These are phyloP conservation scores for Acrocephalus kingi DNA, from an alignment of 2,113 vertebrate species.

Conservation along the genomic window DNA sequence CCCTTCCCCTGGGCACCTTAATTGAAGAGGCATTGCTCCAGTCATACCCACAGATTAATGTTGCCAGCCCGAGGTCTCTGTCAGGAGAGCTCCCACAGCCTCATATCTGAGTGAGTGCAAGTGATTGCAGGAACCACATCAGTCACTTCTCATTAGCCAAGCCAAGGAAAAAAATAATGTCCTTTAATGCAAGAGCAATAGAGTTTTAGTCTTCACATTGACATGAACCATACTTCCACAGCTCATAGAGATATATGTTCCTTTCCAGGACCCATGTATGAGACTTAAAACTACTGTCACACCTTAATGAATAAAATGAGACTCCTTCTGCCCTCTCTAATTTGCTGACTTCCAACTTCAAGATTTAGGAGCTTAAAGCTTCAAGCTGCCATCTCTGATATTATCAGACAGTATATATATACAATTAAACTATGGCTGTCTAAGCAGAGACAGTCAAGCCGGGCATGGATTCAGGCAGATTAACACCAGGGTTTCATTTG, in stretches of 20 bases:
- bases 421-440: background rate
- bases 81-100: background rate
- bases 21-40: background rate
- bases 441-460: background rate
- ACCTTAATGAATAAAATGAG: background rate
- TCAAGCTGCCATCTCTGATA: background rate
- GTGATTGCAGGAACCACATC: background rate
- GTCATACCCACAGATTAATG: background rate
- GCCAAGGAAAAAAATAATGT: background rate
- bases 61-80: background rate
- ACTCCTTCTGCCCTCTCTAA: background rate
- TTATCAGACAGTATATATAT: background rate
- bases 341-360: background rate
- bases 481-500: background rate
- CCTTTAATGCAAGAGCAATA: background rate
- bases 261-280: background rate
- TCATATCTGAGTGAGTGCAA: background rate
- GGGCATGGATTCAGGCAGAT: background rate
- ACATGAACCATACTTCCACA: background rate
- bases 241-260: background rate
- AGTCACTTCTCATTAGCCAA: background rate
- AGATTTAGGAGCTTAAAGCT: background rate
- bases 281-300: background rate
- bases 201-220: background rate
- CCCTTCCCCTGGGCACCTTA: background rate